These are phyloP conservation scores for Piscicola geometra DNA, from an alignment of 2,888 invertebrate species.

Conservation along the genomic window DNA sequence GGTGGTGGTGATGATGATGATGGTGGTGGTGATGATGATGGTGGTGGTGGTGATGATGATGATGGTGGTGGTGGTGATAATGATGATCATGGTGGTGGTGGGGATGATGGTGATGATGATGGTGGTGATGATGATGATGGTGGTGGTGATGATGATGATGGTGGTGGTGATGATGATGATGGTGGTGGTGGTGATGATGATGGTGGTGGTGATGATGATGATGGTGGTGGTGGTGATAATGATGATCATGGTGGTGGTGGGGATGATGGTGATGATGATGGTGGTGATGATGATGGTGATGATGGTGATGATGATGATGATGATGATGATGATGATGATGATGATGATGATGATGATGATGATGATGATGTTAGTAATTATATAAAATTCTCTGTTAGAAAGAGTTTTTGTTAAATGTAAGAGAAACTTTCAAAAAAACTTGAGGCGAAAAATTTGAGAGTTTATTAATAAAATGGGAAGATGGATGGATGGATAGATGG, in stretches of 20 bases:
- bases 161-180: neutral
- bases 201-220: neutral
- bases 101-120: no score
- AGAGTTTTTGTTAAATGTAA: no score
- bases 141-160: neutral
- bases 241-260: constrained; percentile 7
- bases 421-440: no score
- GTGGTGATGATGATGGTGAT: constrained; percentile 16
- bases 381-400: no score
- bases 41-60: neutral
- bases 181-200: neutral
- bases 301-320: constrained; percentile 25
- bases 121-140: neutral
- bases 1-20: constrained; percentile 21
- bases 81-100: no score
- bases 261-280: neutral
- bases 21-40: constrained; percentile 19
- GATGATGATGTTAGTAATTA: no score
- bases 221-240: neutral
- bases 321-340: constrained; percentile 24
- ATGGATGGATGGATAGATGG: no score
- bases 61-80: neutral
- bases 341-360: constrained; percentile 24
- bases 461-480: no score
- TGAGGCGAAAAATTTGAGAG: no score